Conservation (phyloP, 2,888 invertebrate genomes). For the Acrobasis suavella region DNA sequence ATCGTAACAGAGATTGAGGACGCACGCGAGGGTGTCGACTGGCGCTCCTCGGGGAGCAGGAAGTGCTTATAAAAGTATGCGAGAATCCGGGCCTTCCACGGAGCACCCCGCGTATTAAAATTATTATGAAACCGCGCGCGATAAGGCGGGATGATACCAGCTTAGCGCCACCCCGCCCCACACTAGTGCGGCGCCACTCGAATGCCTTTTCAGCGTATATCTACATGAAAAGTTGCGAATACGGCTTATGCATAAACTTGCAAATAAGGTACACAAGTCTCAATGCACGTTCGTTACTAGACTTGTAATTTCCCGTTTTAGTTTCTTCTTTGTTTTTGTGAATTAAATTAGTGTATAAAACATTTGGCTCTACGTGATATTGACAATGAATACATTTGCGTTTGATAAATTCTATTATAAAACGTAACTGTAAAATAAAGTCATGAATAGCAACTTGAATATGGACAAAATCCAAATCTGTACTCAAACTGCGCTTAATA, state of each 20-base stretch:
- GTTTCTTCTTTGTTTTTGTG: background rate
- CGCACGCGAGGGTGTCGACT: constrained; percentile 66
- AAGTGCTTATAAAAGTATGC: constrained; percentile 71
- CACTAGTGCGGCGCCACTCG: constrained; percentile 64
- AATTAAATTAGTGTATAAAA: background rate
- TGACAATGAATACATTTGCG: too few species aligned
- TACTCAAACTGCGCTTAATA: background rate
- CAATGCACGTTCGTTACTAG: constrained; percentile 6
- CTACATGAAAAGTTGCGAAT: constrained; percentile 67
- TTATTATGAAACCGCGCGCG: constrained; percentile 77
- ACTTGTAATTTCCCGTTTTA: background rate
- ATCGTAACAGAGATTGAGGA: constrained; percentile 56
- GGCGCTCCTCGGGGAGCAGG: constrained; percentile 52
- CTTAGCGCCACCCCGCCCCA: constrained; percentile 59
- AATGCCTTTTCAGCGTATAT: constrained; percentile 69
- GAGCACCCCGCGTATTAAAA: constrained; percentile 70
- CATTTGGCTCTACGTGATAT: too few species aligned
- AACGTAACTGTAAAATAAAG: background rate
- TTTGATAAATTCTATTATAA: background rate
- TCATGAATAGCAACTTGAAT: background rate
- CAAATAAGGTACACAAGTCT: constrained; percentile 15
- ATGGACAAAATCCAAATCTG: constrained; percentile 2
- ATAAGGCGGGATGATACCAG: constrained; percentile 73
- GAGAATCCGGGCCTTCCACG: constrained; percentile 46
- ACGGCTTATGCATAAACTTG: constrained; percentile 58